These are phyloP conservation scores for Pristionchus arcanus DNA, from an alignment of 2,888 invertebrate genomes.

Conservation along the genomic window DNA sequence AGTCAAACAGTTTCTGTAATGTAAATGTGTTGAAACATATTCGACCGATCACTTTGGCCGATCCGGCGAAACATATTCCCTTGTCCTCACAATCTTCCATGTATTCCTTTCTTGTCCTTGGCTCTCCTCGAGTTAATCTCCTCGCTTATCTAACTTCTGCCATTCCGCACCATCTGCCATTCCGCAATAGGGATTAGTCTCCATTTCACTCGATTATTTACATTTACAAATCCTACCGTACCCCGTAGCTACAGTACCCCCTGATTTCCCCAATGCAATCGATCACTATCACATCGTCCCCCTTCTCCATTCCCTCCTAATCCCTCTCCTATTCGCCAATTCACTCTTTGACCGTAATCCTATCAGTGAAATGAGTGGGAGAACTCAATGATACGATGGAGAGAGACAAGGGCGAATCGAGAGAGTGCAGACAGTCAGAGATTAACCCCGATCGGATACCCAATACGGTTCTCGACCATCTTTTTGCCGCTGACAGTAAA, in stretches of 20 bases:
- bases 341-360: slow-evolving; percentile 47
- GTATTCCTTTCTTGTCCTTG: background rate
- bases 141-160: slow-evolving; percentile 25
- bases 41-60: background rate
- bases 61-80: background rate
- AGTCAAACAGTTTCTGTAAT: too few relatives aligned
- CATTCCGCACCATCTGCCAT: background rate
- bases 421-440: slow-evolving; percentile 10
- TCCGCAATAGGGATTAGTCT: slow-evolving; percentile 10
- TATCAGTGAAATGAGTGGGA: slow-evolving; percentile 48
- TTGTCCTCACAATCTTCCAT: background rate
- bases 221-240: background rate
- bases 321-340: background rate
- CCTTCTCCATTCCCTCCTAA: slow-evolving; percentile 22
- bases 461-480: slow-evolving; percentile 34
- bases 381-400: background rate
- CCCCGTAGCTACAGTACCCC: background rate
- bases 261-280: background rate
- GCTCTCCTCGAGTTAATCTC: too few relatives aligned
- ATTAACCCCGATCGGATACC: background rate
- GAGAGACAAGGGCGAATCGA: background rate
- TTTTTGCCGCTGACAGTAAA: slow-evolving; percentile 5
- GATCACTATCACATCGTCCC: background rate
- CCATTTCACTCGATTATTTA: background rate
- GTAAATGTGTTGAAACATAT: too few relatives aligned